Conservation (phyloP, 2,113 vertebrate genomes). For the Nerophis lumbriciformis region DNA sequence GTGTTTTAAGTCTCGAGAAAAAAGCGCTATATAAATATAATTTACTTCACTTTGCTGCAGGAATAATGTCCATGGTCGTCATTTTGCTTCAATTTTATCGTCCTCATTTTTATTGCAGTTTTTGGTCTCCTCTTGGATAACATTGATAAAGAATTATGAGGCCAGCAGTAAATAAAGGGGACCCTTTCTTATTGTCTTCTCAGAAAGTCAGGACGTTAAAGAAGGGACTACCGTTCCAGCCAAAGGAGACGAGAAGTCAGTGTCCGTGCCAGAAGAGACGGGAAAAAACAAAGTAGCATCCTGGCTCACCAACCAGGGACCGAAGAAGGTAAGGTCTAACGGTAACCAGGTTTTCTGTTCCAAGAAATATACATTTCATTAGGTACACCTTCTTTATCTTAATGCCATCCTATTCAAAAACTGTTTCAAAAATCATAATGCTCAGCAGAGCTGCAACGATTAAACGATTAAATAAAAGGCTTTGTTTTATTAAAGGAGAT, state of each 20-base stretch:
- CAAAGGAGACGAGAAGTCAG: constrained; percentile 77
- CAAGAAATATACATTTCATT: too few relatives aligned
- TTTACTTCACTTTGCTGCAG: too few relatives aligned
- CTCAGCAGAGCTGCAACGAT: too few relatives aligned
- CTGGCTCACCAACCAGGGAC: constrained; percentile 81
- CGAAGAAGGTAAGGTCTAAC: constrained; percentile 60
- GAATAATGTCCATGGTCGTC: neutral
- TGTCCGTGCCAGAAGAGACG: constrained; percentile 80
- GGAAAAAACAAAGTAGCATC: constrained; percentile 94
- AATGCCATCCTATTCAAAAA: neutral
- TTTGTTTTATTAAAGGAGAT: too few relatives aligned
- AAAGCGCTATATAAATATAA: too few relatives aligned
- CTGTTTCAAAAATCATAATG: too few relatives aligned
- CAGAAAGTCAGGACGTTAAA: constrained; percentile 82
- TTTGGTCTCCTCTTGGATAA: neutral
- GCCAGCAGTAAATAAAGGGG: neutral
- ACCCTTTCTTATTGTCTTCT: neutral
- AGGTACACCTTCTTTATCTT: too few relatives aligned
- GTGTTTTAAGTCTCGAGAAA: too few relatives aligned
- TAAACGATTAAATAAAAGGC: too few relatives aligned
- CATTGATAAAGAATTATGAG: too few relatives aligned
- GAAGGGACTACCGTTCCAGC: constrained; percentile 62
- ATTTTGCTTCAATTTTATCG: neutral
- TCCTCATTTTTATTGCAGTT: neutral
- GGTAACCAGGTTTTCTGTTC: too few relatives aligned